Evolutionary conservation across 1,140 invertebrate species (phyloP), one percentile per base, ranked within the genome.

Genomic region (Heterodera schachtii): DNA sequence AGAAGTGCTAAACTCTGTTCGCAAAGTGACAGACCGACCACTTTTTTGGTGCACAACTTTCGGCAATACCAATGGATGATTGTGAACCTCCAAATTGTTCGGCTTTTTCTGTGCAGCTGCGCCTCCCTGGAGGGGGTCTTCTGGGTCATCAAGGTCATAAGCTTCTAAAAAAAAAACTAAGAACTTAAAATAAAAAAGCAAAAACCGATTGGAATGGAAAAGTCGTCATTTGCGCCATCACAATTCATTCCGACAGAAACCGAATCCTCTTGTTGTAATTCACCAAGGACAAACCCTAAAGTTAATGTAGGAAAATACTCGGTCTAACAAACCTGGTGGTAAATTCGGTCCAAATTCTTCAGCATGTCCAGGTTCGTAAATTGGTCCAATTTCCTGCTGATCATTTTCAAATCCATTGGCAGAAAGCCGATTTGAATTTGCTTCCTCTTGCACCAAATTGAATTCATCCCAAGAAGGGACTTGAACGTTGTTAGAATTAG

Each of bases 391-490:
- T 44, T 44, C 44, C 75, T 21, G 43, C 75, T 64, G 60, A 19
- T 46, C 16, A 49, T 0, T 70, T 70, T 31, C 70, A 73, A 43
- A 31, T 67, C 41, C 78, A 66, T 71, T 80, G n/a, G 44, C 43
- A 7, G 66, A 11, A 41, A 9, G 8, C 9, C 9, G 52, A 31
- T 46, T 49, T n/a, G 21, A 19, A 43, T 73, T 49, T 5, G 49
- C 76, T 21, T 83, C 81, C 31, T 82, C 81, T 41, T 82, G 77
- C 21, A 21, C 64, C 70, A 82, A 60, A 66, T 82, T 82, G 46
- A 82, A 82, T 82, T 82, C 81, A 49, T 82, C 81, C 81, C 81
- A 82, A 31, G 79, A 82, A 21, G 81, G 81, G 8, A 82, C 80
- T 52, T 49, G 66, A 57, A n/a, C 52, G 9, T 80, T 70, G 13